Percentiles rank a stretch among this genome's conserved stretches.
Evolutionary conservation across 1,140 invertebrate genomes (phyloP).

Genomic region (Cepaea nemoralis): DNA sequence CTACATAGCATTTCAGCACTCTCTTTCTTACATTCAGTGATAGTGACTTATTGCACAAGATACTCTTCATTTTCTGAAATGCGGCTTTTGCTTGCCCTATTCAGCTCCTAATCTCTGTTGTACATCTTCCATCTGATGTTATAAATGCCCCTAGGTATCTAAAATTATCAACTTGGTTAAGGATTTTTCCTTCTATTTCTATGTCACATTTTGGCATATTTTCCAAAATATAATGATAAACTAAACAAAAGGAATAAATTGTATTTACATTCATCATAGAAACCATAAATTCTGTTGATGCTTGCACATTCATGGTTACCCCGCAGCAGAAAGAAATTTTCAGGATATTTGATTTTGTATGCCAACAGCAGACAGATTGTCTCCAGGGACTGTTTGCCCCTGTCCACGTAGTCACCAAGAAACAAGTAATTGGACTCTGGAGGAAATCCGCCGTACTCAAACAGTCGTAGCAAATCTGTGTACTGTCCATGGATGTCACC

Average conservation of each 20-base stretch:
- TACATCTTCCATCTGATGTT: too few relatives aligned
- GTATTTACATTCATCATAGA: constrained; percentile 71
- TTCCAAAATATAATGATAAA: too few relatives aligned
- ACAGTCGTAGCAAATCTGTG: constrained; percentile 75
- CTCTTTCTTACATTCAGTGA: too few relatives aligned
- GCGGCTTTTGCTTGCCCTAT: too few relatives aligned
- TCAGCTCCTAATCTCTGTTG: too few relatives aligned
- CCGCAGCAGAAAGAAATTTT: constrained; percentile 79
- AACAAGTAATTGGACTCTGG: constrained; percentile 76
- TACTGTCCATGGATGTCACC: constrained; percentile 77
- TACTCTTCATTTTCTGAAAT: too few relatives aligned
- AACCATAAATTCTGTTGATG: constrained; percentile 78
- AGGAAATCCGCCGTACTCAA: constrained; percentile 76
- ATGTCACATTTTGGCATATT: too few relatives aligned
- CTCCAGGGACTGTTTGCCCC: constrained; percentile 77
- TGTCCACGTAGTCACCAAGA: constrained; percentile 75
- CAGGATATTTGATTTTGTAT: constrained; percentile 74
- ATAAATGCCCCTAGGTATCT: too few relatives aligned
- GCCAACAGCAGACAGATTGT: constrained; percentile 72
- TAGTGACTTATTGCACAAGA: too few relatives aligned
- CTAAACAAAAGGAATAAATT: background rate
- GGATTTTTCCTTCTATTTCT: too few relatives aligned
- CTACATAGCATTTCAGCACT: too few relatives aligned
- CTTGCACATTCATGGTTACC: constrained; percentile 80
- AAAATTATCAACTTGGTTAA: too few relatives aligned